Conservation (phyloP, 2,888 invertebrate genomes). For the Limnephilus auricula region DNA sequence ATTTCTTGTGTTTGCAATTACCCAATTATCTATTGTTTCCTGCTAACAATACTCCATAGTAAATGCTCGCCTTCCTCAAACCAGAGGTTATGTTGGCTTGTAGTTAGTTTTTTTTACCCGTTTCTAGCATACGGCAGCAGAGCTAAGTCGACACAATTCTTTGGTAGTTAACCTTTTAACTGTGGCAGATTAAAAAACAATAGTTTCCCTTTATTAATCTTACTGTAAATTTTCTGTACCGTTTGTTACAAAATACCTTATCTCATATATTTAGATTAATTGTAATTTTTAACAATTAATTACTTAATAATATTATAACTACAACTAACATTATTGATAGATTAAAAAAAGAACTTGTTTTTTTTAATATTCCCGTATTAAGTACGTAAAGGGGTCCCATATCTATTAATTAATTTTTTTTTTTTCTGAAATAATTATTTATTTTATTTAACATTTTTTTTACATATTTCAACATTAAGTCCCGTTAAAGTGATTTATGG, state of each 20-base stretch:
- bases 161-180: background rate
- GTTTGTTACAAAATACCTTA: no score
- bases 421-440: no score
- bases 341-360: no score
- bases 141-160: constrained; percentile 20
- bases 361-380: no score
- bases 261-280: background rate
- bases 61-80: constrained; percentile 30
- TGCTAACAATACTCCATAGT: constrained; percentile 41
- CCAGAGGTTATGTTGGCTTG: constrained; percentile 8
- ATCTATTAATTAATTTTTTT: no score
- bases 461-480: no score
- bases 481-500: no score
- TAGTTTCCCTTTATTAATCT: no score
- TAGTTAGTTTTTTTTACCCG: constrained; percentile 10
- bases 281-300: background rate
- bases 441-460: no score
- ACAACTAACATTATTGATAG: no score
- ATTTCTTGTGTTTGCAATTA: constrained; percentile 45
- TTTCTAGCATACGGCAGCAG: background rate
- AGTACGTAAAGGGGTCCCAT: no score
- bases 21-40: constrained; percentile 47
- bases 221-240: no score
- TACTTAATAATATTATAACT: background rate
- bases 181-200: background rate